Percentiles rank a stretch among this genome's conserved stretches.
phyloP scores from a whole-genome alignment of 2,888 invertebrate species.

The Euphydryas editha region DNA sequence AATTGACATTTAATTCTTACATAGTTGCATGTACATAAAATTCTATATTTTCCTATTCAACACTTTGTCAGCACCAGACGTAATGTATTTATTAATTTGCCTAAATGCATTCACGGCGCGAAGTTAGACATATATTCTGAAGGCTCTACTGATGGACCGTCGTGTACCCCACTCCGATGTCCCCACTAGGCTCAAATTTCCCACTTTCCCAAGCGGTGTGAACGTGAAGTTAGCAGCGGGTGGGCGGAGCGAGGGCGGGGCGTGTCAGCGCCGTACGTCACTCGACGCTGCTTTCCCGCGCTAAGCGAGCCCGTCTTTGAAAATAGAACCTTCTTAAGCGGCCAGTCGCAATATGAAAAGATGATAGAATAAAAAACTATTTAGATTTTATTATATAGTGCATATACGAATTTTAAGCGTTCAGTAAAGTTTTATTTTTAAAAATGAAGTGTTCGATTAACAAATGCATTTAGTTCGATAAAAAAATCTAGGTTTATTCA shows the following conservation, averaged over 20 bases:
- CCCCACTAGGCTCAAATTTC: constrained; percentile 54
- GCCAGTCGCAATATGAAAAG: constrained; percentile 5
- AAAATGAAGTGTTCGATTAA: neutral
- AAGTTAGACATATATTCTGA: neutral
- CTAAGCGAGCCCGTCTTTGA: constrained; percentile 40
- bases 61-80: neutral
- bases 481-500: constrained; percentile 6
- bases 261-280: constrained; percentile 35
- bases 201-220: constrained; percentile 74
- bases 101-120: constrained; percentile 1
- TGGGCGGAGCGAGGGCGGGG: constrained; percentile 43
- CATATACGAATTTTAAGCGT: neutral
- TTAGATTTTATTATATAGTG: neutral
- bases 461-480: neutral
- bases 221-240: constrained; percentile 53
- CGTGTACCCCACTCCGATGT: constrained; percentile 26
- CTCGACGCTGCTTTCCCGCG: constrained; percentile 57
- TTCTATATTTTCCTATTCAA: neutral
- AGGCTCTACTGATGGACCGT: constrained; percentile 4
- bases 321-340: constrained; percentile 46
- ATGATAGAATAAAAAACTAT: constrained; percentile 13
- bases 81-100: constrained; percentile 7
- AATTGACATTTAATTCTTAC: neutral
- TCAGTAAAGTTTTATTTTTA: neutral
- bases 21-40: neutral